Evolutionary conservation across 2,113 vertebrate species (phyloP).

Genomic region (Ailuropoda melanoleuca): DNA sequence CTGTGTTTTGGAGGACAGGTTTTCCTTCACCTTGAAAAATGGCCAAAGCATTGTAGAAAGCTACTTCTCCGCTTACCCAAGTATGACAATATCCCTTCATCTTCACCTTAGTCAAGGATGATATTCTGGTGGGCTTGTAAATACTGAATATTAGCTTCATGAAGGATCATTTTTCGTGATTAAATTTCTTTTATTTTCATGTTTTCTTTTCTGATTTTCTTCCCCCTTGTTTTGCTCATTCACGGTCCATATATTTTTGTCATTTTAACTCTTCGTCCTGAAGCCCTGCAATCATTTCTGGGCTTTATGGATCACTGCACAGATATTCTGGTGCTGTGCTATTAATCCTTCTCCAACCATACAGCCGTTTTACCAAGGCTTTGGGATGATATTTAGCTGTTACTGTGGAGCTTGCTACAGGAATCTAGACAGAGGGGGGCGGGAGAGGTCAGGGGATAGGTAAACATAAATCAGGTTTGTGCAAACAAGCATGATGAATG

Average conservation of each 20-base stretch:
- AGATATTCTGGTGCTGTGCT: neutral
- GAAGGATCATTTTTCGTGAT: neutral
- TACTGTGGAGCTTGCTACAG: neutral
- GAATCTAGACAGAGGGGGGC: neutral
- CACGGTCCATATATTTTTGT: slow-evolving; percentile 52
- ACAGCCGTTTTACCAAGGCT: slow-evolving; percentile 24
- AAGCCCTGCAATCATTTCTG: slow-evolving; percentile 23
- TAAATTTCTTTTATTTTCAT: neutral
- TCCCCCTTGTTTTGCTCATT: neutral
- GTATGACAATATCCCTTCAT: neutral
- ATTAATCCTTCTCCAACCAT: slow-evolving; percentile 15
- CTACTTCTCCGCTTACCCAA: neutral
- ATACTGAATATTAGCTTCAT: neutral
- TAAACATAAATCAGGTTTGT: slow-evolving; percentile 44
- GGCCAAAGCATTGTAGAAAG: neutral
- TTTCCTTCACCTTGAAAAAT: neutral
- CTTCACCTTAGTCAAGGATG: neutral
- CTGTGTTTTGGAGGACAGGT: neutral
- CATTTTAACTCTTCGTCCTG: slow-evolving; percentile 40
- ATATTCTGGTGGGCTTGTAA: neutral
- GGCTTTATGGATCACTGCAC: slow-evolving; percentile 26
- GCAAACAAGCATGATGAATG: slow-evolving; percentile 53
- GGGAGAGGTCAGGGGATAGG: neutral
- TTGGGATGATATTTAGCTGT: slow-evolving; percentile 40
- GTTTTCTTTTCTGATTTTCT: slow-evolving; percentile 15